Percentiles rank a stretch among this genome's conserved stretches.
Evolutionary conservation across 1,140 invertebrate species (phyloP).

Genomic region (Temnothorax longispinosus): DNA sequence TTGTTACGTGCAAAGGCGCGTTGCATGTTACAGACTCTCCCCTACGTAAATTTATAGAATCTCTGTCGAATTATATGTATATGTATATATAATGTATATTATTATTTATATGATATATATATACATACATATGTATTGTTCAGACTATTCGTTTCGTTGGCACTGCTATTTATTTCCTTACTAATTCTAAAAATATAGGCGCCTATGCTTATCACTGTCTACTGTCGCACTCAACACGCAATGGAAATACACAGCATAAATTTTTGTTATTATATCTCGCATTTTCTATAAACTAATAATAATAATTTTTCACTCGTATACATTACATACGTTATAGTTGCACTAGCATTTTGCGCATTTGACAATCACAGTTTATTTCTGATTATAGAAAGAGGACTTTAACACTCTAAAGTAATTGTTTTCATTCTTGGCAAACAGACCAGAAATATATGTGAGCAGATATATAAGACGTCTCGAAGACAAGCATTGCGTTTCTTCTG

Average conservation of each 20-base stretch:
- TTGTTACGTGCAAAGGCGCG: background rate
- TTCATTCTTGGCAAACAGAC: background rate
- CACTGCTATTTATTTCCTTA: slow-evolving; percentile 23
- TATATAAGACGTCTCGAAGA: slow-evolving; percentile 24
- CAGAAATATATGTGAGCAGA: slow-evolving; percentile 1
- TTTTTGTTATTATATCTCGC: background rate
- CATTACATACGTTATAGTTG: background rate
- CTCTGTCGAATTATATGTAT: background rate
- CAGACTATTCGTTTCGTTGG: slow-evolving; percentile 64
- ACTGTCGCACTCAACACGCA: background rate
- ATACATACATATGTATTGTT: slow-evolving; percentile 1
- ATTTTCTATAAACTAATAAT: background rate
- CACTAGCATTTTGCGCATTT: slow-evolving; percentile 7
- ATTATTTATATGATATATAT: background rate
- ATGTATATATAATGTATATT: background rate
- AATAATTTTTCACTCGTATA: background rate
- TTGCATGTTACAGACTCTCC: background rate
- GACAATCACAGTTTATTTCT: slow-evolving; percentile 48
- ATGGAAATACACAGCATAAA: background rate
- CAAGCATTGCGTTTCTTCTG: background rate
- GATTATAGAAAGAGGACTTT: slow-evolving; percentile 9
- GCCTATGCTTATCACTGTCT: background rate
- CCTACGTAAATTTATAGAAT: slow-evolving; percentile 17
- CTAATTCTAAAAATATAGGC: background rate
- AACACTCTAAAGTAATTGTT: background rate